Conservation (phyloP, 2,113 vertebrate genomes). For the Amphiprion percula region DNA sequence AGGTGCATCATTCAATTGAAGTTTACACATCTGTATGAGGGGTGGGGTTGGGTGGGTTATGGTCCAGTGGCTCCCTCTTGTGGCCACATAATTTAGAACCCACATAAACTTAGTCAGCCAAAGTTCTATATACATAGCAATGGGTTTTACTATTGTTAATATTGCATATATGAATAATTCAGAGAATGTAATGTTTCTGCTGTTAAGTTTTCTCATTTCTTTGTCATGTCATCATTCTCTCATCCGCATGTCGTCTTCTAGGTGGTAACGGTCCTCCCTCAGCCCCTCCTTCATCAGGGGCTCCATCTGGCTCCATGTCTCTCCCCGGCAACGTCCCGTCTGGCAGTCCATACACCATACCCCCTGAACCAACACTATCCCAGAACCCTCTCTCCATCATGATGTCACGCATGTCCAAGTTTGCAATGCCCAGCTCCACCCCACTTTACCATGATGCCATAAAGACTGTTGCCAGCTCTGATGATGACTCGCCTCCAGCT, state of each 20-base stretch:
- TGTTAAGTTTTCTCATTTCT: slow-evolving; percentile 10
- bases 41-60: slow-evolving; percentile 50
- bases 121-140: neutral
- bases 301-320: slow-evolving; percentile 84
- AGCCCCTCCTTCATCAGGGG: slow-evolving; percentile 89
- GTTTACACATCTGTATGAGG: slow-evolving; percentile 49
- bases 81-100: slow-evolving; percentile 45
- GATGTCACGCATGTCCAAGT: slow-evolving; percentile 99
- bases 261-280: slow-evolving; percentile 93
- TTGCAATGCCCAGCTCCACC: slow-evolving; percentile 99
- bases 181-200: neutral
- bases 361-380: slow-evolving; percentile 96
- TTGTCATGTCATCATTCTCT: slow-evolving; percentile 11
- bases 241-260: slow-evolving; percentile 59
- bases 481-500: slow-evolving; percentile 97
- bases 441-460: slow-evolving; percentile 99
- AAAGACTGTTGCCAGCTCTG: slow-evolving; percentile 99
- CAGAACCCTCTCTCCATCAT: slow-evolving; percentile 99
- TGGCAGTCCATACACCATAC: slow-evolving; percentile 96
- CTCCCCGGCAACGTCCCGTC: slow-evolving; percentile 88
- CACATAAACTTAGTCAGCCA: neutral
- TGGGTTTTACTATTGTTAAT: neutral
- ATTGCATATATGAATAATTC: slow-evolving; percentile 3
- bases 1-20: slow-evolving; percentile 9
- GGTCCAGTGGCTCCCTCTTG: slow-evolving; percentile 75